Evolutionary conservation across 2,888 invertebrate species (phyloP).

Genomic region (Antheraea assamensis): DNA sequence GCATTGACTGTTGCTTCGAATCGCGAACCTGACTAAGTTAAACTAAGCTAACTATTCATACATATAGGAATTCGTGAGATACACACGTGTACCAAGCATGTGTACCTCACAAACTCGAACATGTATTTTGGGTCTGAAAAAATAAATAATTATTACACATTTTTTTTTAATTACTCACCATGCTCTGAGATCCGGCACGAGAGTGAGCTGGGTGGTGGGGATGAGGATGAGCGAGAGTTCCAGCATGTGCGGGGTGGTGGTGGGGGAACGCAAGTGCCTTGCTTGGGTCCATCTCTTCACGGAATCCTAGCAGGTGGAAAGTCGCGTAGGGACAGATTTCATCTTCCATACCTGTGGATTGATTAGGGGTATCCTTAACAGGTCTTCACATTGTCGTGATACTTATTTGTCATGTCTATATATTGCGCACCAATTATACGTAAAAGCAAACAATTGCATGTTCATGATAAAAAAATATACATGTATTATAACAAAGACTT

Average conservation of each 20-base stretch:
- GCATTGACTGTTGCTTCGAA: no score
- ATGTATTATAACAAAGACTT: no score
- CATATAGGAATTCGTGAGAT: no score
- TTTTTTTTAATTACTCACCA: constrained; percentile 79
- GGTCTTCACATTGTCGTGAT: background rate
- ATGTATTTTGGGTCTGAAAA: no score
- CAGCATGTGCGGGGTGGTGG: constrained; percentile 90
- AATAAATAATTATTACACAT: no score
- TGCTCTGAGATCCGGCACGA: constrained; percentile 94
- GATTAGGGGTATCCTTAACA: background rate
- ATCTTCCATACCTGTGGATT: constrained; percentile 91
- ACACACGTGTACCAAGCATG: no score
- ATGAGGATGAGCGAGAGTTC: constrained; percentile 91
- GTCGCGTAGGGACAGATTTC: constrained; percentile 98
- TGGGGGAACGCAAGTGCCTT: constrained; percentile 94
- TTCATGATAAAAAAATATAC: no score
- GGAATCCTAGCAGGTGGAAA: constrained; percentile 96
- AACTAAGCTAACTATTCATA: no score
- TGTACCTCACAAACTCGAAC: no score
- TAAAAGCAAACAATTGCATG: no score
- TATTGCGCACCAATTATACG: no score
- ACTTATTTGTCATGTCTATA: background rate
- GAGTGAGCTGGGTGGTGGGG: constrained; percentile 89
- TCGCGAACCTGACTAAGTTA: no score
- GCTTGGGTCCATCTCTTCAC: constrained; percentile 96